Conservation (phyloP, 1,140 invertebrate species). For the Centruroides vittatus region DNA sequence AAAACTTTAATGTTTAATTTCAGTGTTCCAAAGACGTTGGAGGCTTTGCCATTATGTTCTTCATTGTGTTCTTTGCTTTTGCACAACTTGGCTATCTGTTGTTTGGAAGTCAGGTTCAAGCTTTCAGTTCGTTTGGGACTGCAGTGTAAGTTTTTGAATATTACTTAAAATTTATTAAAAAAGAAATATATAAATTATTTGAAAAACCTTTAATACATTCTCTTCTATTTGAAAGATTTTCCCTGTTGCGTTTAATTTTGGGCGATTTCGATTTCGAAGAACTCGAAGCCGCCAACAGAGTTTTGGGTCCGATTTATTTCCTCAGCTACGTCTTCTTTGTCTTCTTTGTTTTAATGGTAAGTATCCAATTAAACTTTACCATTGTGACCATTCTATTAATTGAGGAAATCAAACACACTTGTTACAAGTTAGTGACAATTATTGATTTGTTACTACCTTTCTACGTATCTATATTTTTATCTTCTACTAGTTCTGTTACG, state of each 20-base stretch:
- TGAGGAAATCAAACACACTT: too few species aligned
- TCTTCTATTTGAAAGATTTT: conserved; percentile 31
- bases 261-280: conserved; percentile 64
- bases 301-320: conserved; percentile 64
- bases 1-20: not conserved
- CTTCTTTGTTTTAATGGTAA: conserved; percentile 60
- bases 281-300: conserved; percentile 50
- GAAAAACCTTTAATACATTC: too few species aligned
- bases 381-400: too few species aligned
- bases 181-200: too few species aligned
- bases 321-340: conserved; percentile 62
- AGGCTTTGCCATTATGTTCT: conserved; percentile 68
- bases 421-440: too few species aligned
- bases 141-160: conserved; percentile 21
- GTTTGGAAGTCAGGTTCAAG: conserved; percentile 49
- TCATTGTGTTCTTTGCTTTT: conserved; percentile 66
- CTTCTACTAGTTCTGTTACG: not conserved
- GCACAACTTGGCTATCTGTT: conserved; percentile 51
- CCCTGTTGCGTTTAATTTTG: conserved; percentile 56
- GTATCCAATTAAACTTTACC: not conserved
- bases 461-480: not conserved
- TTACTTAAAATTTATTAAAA: too few species aligned
- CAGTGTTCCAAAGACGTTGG: conserved; percentile 54
- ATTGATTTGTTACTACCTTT: too few species aligned
- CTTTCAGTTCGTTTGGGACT: conserved; percentile 24